Evolutionary conservation across 2,888 invertebrate genomes (phyloP), one percentile per base, ranked within the genome.

Genomic region (Lottia scabra): DNA sequence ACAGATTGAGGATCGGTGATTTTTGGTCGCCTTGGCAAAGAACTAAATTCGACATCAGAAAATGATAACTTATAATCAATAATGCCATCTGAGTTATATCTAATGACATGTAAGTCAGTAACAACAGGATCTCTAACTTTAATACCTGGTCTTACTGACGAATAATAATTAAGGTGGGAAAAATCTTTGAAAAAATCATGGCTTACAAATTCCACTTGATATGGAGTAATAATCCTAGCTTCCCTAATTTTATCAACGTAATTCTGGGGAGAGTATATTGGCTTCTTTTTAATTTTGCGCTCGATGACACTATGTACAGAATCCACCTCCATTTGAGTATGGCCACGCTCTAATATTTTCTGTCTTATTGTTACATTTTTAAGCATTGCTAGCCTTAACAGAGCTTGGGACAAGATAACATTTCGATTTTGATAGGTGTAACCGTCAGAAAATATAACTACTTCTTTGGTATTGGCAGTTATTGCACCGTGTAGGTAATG

Each of bases 401-500:
- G 56, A 23, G 65, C 70, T 26, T 65, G 13, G 16, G 48, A 23
- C 10, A 69, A 19, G 26, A 23, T 63, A 15, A 63, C 30, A 63
- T 69, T 63, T 63, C 69, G 13, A 30, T 67, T 67, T 67, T 67
- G 67, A 15, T 46, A 44, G 43, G 67, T 44, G 38, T 74, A 77
- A 2, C 77, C 72, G 65, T 75, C 72, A 43, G 70, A 65, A 67
- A 63, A 78, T 19, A 78, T 63, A 19, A 74, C 62, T 16, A 72
- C 26, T 56, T 73, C 67, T 44, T 70, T 43, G 38, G 23, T 13
- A 15, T 43, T 13, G 62, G 16, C 15, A 10, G 27, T n/a, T 8
- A 27, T 19, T 13, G 48, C 19, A 19, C 19, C 16, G 12, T 30
- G 3, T 38, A 72, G 10, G 64, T 65, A 65, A 62, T 68, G 44